Base-by-base conservation (phyloP, 2,888 invertebrate genomes). In the Nomada lathburiana region DNA sequence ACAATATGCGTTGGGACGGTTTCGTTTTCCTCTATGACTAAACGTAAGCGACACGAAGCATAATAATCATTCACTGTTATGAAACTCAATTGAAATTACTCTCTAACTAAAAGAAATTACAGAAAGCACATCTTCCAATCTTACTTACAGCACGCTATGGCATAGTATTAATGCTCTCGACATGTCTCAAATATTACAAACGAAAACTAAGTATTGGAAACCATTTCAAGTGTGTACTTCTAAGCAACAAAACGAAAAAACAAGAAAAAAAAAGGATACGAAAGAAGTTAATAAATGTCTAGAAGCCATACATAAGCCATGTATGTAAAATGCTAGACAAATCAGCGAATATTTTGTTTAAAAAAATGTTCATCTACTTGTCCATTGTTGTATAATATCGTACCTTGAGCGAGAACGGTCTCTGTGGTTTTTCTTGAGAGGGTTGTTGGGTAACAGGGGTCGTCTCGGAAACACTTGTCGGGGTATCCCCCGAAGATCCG, bases 351-450 rank as follows among this genome's bases (percentile, higher is more conserved):
- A 59, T 60, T 60, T 44, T 50, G 50, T 13, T 47, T 42, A 26
- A 75, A 73, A 26, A 75, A 73, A 72, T 71, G 71, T 77, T 62
- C 60, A 65, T 64, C 80, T 78, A 84, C 72, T 70, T 47, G 75
- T 84, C 76, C 80, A 57, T 68, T 77, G 71, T 80, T 67, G 44
- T 72, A 36, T 80, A 65, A 83, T 86, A 84, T 85, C 90, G 92
- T 95, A 95, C 95, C 95, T 95, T 95, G 90, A 95, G 94, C 88
- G 95, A 95, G 94, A 95, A 95, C 90, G 95, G 95, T 93, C 95
- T 94, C 93, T 95, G 95, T 86, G 95, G 95, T 94, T 95, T 95
- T 86, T 94, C 93, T 92, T 92, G 93, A 80, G 91, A 84, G 91
- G 90, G 90, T 89, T 91, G 93, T 91, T 93, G 94, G 88, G 89